These are phyloP conservation scores for Calephelis nemesis DNA, from an alignment of 1,140 invertebrate species.

Conservation along the genomic window DNA sequence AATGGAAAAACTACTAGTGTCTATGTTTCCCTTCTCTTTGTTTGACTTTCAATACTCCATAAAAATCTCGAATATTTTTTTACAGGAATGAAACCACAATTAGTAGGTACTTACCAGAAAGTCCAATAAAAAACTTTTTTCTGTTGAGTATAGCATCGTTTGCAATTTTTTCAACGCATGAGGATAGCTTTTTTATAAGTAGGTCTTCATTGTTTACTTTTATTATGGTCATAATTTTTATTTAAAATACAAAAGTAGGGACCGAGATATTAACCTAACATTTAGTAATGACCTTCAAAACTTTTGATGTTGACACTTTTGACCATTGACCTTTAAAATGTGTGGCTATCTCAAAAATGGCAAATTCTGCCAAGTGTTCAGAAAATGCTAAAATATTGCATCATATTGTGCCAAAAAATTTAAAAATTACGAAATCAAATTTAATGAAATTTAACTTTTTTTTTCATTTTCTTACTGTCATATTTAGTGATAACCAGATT, in stretches of 20 bases:
- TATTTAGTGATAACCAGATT: too few relatives aligned
- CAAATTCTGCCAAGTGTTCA: too few relatives aligned
- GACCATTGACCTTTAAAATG: too few relatives aligned
- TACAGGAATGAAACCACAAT: not conserved
- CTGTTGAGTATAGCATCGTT: slow-evolving; percentile 64
- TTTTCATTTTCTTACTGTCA: too few relatives aligned
- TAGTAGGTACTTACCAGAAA: slow-evolving; percentile 51
- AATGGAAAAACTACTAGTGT: too few relatives aligned
- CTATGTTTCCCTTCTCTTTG: too few relatives aligned
- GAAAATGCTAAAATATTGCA: too few relatives aligned
- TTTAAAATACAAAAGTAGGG: not conserved
- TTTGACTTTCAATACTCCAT: not conserved
- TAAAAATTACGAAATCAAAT: too few relatives aligned
- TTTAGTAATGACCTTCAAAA: not conserved
- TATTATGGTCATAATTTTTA: slow-evolving; percentile 51
- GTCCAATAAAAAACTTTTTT: slow-evolving; percentile 61
- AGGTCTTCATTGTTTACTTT: slow-evolving; percentile 63
- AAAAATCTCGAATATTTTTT: not conserved
- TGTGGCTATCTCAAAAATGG: too few relatives aligned
- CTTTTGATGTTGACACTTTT: not conserved
- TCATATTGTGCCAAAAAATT: too few relatives aligned
- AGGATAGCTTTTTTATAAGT: slow-evolving; percentile 57
- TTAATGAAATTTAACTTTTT: too few relatives aligned
- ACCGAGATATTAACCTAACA: too few relatives aligned
- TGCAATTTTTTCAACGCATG: slow-evolving; percentile 65